Conservation (phyloP, 2,113 vertebrate genomes). For the Clarias gariepinus region DNA sequence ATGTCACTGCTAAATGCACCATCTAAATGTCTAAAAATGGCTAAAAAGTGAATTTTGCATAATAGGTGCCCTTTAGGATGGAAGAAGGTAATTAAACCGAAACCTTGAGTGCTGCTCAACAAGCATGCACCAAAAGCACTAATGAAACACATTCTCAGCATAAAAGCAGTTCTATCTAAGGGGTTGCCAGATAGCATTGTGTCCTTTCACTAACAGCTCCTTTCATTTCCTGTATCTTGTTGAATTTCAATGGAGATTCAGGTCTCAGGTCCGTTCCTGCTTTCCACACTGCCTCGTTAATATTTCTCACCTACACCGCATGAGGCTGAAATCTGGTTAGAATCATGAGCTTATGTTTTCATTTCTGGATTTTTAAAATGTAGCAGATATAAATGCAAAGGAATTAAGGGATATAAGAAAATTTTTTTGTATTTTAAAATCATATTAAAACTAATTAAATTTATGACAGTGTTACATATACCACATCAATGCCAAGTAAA, state of each 20-base stretch:
- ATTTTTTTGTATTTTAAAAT: background rate
- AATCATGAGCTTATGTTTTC: background rate
- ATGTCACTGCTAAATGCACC: no score
- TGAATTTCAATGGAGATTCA: conserved; percentile 7
- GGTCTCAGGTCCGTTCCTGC: background rate
- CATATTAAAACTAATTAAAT: background rate
- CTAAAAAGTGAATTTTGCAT: no score
- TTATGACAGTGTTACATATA: background rate
- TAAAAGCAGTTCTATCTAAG: background rate
- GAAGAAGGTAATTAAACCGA: background rate
- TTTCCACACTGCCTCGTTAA: background rate
- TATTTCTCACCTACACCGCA: background rate
- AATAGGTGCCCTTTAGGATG: background rate
- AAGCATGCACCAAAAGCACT: background rate
- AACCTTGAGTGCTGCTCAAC: background rate
- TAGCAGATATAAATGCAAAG: background rate
- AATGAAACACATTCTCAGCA: background rate
- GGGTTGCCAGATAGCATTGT: background rate
- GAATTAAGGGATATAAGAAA: no score
- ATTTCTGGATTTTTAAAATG: background rate
- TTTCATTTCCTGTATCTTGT: background rate
- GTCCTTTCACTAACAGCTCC: background rate
- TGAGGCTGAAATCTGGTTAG: background rate
- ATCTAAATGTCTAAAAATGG: no score
- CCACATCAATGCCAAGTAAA: background rate